phyloP scores from a whole-genome alignment of 2,888 invertebrate genomes.

The Leptarthrus brevirostris region DNA sequence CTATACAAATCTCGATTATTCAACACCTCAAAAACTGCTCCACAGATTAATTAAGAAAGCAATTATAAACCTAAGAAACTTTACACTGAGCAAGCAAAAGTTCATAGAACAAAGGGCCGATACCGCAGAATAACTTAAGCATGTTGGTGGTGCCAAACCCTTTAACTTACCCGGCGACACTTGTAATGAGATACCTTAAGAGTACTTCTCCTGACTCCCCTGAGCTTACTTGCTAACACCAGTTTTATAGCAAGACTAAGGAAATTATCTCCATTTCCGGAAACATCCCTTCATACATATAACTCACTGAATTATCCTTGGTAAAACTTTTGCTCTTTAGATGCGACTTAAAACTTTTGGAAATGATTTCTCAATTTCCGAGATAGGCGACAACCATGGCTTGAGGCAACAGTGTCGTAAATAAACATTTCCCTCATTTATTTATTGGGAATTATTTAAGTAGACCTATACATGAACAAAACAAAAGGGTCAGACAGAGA shows the following conservation, averaged over 20 bases:
- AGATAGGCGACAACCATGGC: constrained; percentile 6
- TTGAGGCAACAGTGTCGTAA: constrained; percentile 13
- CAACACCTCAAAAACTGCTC: constrained; percentile 29
- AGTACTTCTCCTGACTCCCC: neutral
- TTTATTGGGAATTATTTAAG: constrained; percentile 43
- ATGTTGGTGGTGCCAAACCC: constrained; percentile 38
- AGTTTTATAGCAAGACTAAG: neutral
- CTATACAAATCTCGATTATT: too few relatives aligned
- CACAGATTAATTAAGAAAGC: constrained; percentile 46
- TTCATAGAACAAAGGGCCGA: constrained; percentile 19
- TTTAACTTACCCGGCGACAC: constrained; percentile 33
- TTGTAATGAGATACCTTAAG: constrained; percentile 44
- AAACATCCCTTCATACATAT: constrained; percentile 12
- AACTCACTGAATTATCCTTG: constrained; percentile 5
- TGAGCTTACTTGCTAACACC: neutral
- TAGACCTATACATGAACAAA: constrained; percentile 13
- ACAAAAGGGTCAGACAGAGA: constrained; percentile 25
- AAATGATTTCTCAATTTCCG: constrained; percentile 46
- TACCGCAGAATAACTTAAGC: constrained; percentile 48
- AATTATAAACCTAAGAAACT: constrained; percentile 46
- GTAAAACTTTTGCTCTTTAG: constrained; percentile 28
- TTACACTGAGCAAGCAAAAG: constrained; percentile 13
- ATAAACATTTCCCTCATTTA: constrained; percentile 47
- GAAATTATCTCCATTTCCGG: neutral
- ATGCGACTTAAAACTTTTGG: constrained; percentile 28